Percentiles rank a stretch among this genome's conserved stretches.
Evolutionary conservation across 2,797 vertebrate species (phyloP).

Genomic region (Gallinago stenura): DNA sequence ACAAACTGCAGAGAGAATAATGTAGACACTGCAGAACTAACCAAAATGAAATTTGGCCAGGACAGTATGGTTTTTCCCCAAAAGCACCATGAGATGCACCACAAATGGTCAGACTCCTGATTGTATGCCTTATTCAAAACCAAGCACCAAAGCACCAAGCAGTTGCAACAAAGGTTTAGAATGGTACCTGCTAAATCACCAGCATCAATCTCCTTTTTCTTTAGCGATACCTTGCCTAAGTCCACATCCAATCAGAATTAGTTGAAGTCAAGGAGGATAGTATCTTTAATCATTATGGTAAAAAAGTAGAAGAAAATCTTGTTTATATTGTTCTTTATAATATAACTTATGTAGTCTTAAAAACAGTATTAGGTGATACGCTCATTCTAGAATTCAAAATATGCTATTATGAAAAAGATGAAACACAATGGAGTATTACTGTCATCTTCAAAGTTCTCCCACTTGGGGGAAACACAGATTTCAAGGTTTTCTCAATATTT

Average conservation of each 20-base stretch:
- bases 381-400: background rate
- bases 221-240: background rate
- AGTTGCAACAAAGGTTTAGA: background rate
- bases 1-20: background rate
- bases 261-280: background rate
- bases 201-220: background rate
- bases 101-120: background rate
- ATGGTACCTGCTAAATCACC: background rate
- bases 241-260: background rate
- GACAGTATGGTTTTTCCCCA: background rate
- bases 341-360: background rate
- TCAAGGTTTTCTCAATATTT: background rate
- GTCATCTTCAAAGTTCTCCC: background rate
- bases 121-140: background rate
- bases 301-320: background rate
- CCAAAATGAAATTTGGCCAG: background rate
- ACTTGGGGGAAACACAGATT: background rate
- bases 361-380: background rate
- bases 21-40: background rate
- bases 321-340: background rate
- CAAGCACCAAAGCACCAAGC: background rate
- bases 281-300: background rate
- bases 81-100: background rate
- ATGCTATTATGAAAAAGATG: background rate
- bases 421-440: slow-evolving; percentile 1